Base-by-base conservation (phyloP, 2,797 vertebrate species). In the Gymnothorax reevesii region DNA sequence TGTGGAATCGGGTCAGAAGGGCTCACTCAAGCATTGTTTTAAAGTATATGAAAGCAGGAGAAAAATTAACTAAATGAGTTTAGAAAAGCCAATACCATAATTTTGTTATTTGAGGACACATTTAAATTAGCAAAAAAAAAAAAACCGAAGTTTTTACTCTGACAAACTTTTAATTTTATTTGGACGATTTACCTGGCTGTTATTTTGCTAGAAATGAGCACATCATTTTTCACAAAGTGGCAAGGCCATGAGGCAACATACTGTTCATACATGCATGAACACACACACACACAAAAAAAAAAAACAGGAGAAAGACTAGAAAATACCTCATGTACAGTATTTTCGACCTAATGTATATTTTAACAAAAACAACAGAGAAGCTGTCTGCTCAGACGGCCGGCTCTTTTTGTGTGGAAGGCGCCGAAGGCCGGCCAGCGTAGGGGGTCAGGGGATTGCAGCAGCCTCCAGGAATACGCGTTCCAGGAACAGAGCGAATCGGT, bases 381-480 rank as follows among this genome's bases (percentile, higher is more conserved):
- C 82, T 57, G 25, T 15, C 25, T 52, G 3, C 55, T 20, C 54
- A 60, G 85, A 86, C 62, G 71, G 71, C 71, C 49, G 15, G 42
- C 3, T 49, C 85, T 60, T 22, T 60, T 83, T 62, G 42, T 86
- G 85, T 15, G 15, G 71, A 57, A 4, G 54, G 54, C 22, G 80
- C 79, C 54, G 57, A 83, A 73, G 86, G 80, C 82, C 20, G 27
- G 54, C 55, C 8, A 57, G 80, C 49, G 25, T 22, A 49, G 57
- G 86, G 82, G 86, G 73, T 80, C 77, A 83, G 33, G 71, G 12
- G 7, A 15, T 59, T 83, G 20, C 79, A 57, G 71, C 86, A 84
- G 52, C 62, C 86, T 86, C 87, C 73, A 86, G 79, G 83, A 88
- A 87, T 77, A 27, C 55, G 84, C 25, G 5, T 87, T 87, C 86